Percentiles rank a stretch among this genome's conserved stretches.
phyloP scores from a whole-genome alignment of 2,888 invertebrate genomes.

The Muschampia plurimacula region DNA sequence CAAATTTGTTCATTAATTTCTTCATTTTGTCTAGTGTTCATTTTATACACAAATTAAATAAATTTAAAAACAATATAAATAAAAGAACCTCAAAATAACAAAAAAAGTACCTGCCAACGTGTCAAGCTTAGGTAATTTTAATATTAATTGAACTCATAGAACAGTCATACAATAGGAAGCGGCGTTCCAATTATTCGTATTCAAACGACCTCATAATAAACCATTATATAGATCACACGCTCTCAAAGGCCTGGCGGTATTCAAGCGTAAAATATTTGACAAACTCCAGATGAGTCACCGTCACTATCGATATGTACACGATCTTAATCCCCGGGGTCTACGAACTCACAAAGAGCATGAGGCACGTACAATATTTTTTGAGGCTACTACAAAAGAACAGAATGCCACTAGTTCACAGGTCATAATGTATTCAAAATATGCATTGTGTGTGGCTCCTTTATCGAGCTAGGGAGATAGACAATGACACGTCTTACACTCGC shows the following conservation, averaged over 20 bases:
- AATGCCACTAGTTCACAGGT: conserved; percentile 70
- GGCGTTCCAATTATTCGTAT: conserved; percentile 33
- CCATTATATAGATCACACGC: conserved; percentile 36
- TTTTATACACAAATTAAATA: background rate
- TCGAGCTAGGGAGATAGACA: conserved; percentile 65
- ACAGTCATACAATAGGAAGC: conserved; percentile 21
- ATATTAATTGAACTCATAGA: conserved; percentile 32
- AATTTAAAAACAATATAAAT: background rate
- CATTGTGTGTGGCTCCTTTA: conserved; percentile 72
- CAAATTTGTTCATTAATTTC: background rate
- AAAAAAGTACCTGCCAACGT: conserved; percentile 31
- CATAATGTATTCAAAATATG: conserved; percentile 82
- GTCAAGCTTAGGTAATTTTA: conserved; percentile 26
- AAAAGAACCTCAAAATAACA: background rate
- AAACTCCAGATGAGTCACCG: conserved; percentile 64
- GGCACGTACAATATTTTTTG: conserved; percentile 54
- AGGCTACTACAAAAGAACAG: conserved; percentile 58
- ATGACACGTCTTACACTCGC: conserved; percentile 55
- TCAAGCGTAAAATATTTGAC: conserved; percentile 57
- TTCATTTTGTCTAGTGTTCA: background rate
- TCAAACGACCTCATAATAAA: conserved; percentile 38
- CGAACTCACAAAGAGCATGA: conserved; percentile 60
- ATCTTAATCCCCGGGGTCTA: conserved; percentile 64
- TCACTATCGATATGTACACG: conserved; percentile 54
- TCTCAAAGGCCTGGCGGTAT: conserved; percentile 48